Evolutionary conservation across 2,113 vertebrate species (phyloP).

Genomic region (Canis aureus): DNA sequence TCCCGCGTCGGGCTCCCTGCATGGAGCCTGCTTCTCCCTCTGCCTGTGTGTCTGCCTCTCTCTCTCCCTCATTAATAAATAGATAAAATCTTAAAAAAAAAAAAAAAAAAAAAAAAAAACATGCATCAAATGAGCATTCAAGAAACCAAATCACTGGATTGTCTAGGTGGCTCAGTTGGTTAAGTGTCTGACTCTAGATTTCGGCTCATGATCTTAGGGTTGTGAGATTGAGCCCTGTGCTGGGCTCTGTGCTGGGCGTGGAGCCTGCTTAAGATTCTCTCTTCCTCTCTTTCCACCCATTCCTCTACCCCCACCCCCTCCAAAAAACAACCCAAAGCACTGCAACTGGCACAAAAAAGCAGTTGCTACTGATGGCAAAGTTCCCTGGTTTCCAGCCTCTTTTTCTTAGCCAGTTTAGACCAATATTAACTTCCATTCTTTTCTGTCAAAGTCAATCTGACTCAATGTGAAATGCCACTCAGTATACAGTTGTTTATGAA

Average conservation of each 20-base stretch:
- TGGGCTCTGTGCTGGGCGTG: neutral
- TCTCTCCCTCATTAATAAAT: too few relatives aligned
- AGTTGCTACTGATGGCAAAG: neutral
- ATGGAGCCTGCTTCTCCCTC: too few relatives aligned
- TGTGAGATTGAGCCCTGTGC: neutral
- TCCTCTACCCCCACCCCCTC: neutral
- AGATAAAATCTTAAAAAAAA: too few relatives aligned
- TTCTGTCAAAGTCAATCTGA: neutral
- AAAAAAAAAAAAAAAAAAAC: too few relatives aligned
- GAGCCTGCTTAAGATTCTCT: neutral
- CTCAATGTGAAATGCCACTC: neutral
- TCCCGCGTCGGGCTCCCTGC: too few relatives aligned
- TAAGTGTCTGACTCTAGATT: neutral
- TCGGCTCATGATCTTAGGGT: neutral
- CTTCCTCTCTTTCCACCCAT: neutral
- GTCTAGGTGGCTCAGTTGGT: neutral
- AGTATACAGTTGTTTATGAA: neutral
- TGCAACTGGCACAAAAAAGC: neutral
- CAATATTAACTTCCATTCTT: neutral
- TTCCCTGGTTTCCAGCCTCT: neutral
- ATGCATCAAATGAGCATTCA: neutral
- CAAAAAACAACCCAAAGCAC: neutral
- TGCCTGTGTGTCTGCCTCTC: too few relatives aligned
- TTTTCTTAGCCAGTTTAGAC: slow-evolving; percentile 23
- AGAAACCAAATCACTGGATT: neutral